These are phyloP conservation scores for Microcebus lehilahytsara DNA, from an alignment of 2,113 vertebrate species.

Conservation along the genomic window DNA sequence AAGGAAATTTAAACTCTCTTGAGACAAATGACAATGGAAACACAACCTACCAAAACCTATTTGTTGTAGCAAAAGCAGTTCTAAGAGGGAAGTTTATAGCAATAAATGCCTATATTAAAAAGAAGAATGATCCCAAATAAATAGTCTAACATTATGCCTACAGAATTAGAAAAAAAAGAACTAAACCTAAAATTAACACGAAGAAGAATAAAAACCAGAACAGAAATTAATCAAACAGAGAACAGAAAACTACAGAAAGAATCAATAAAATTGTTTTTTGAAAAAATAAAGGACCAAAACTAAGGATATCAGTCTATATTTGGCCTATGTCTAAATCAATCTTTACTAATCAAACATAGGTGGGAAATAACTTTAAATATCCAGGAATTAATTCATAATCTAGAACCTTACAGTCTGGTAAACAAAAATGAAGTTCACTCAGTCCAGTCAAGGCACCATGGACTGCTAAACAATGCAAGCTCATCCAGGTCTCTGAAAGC, in stretches of 20 bases:
- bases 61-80: too few relatives aligned
- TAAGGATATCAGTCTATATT: background rate
- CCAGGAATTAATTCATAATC: background rate
- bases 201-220: too few relatives aligned
- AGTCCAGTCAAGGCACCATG: background rate
- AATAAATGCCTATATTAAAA: too few relatives aligned
- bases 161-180: too few relatives aligned
- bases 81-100: too few relatives aligned
- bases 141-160: too few relatives aligned
- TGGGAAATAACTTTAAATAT: background rate
- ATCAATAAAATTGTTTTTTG: background rate
- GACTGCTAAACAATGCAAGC: background rate
- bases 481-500: background rate
- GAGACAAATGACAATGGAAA: background rate
- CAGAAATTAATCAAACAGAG: background rate
- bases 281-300: background rate
- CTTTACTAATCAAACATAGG: background rate
- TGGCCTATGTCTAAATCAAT: background rate
- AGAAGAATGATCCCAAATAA: too few relatives aligned
- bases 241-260: background rate
- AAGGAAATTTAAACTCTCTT: background rate
- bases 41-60: too few relatives aligned
- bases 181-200: too few relatives aligned
- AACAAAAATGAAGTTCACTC: background rate
- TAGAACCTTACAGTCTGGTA: background rate